phyloP scores from a whole-genome alignment of 2,888 invertebrate genomes.

The Melinaea menophilus region DNA sequence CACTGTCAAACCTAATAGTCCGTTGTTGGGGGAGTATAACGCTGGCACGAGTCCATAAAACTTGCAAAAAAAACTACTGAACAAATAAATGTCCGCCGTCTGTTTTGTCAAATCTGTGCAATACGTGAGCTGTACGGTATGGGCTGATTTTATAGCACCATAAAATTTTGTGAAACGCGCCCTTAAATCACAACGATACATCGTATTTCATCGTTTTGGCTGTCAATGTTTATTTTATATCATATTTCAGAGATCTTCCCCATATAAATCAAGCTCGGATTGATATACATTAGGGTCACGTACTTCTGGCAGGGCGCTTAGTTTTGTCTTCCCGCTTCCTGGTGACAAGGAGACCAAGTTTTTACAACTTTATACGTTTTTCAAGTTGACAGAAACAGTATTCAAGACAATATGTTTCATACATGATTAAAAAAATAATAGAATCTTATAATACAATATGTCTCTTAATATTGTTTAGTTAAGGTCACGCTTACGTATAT shows the following conservation, averaged over 20 bases:
- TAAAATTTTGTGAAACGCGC: slow-evolving; percentile 76
- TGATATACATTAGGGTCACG: slow-evolving; percentile 78
- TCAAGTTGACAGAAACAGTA: slow-evolving; percentile 16
- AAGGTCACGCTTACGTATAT: too few species aligned
- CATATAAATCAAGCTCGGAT: slow-evolving; percentile 72
- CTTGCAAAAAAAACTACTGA: slow-evolving; percentile 68
- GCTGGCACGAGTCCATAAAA: slow-evolving; percentile 74
- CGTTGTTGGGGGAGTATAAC: slow-evolving; percentile 66
- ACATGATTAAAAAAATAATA: neutral
- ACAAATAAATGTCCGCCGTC: slow-evolving; percentile 74
- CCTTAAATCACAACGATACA: slow-evolving; percentile 75
- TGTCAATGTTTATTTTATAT: slow-evolving; percentile 79
- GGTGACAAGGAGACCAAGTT: slow-evolving; percentile 56
- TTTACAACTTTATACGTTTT: slow-evolving; percentile 16
- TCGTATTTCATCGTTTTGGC: slow-evolving; percentile 77
- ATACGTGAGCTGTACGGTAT: slow-evolving; percentile 62
- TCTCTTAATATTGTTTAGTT: too few species aligned
- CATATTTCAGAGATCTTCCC: slow-evolving; percentile 76
- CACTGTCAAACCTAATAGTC: slow-evolving; percentile 57
- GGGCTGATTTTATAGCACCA: slow-evolving; percentile 76
- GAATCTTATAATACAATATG: neutral
- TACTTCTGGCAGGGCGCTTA: slow-evolving; percentile 72
- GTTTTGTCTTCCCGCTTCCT: slow-evolving; percentile 54
- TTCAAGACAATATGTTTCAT: slow-evolving; percentile 10
- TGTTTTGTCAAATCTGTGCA: slow-evolving; percentile 76